These are phyloP conservation scores for Saccopteryx leptura DNA, from an alignment of 2,113 vertebrate genomes.

Conservation along the genomic window DNA sequence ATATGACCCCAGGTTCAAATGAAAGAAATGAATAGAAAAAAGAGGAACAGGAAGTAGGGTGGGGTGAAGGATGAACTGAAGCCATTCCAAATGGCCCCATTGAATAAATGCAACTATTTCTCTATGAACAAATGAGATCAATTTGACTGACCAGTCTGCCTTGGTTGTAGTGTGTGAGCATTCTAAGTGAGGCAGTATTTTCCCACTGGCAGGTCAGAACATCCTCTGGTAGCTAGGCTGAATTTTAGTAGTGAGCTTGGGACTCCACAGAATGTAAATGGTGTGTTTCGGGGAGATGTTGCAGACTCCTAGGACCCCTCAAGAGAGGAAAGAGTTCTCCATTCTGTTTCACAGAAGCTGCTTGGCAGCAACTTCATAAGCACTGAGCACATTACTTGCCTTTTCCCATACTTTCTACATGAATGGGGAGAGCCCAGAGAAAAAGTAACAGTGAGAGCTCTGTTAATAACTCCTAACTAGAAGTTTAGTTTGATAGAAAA, in stretches of 20 bases:
- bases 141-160: constrained; percentile 53
- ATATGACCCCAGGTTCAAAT: background rate
- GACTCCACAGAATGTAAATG: background rate
- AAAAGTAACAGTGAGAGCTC: background rate
- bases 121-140: constrained; percentile 57
- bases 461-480: background rate
- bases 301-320: background rate
- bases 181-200: background rate
- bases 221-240: background rate
- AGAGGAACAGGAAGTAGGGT: background rate
- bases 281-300: background rate
- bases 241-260: constrained; percentile 5
- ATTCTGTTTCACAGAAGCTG: constrained; percentile 12
- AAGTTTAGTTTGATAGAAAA: background rate
- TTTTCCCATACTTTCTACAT: background rate
- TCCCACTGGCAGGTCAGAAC: constrained; percentile 34
- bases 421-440: background rate
- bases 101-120: constrained; percentile 23
- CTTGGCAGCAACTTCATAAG: background rate
- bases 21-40: constrained; percentile 51
- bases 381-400: background rate
- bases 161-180: background rate
- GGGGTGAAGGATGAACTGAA: background rate
- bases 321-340: background rate
- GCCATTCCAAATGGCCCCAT: background rate